Evolutionary conservation across 2,888 invertebrate species (phyloP).

Genomic region (Acanthopleura granulata): DNA sequence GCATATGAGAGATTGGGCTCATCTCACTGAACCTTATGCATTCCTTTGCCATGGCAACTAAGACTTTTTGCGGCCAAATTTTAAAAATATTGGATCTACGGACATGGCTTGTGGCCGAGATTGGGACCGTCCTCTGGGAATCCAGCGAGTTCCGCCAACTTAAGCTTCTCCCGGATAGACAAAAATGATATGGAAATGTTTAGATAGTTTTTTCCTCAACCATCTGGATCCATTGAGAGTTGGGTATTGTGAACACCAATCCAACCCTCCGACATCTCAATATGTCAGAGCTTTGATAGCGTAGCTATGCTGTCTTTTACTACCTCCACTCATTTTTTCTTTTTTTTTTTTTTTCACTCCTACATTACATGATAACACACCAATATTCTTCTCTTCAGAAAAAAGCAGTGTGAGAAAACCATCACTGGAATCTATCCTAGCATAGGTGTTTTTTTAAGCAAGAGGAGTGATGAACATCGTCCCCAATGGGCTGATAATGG

Average conservation of each 20-base stretch:
- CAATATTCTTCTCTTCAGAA: no score
- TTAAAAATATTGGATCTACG: constrained; percentile 6
- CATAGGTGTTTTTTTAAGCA: no score
- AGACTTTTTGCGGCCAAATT: not conserved
- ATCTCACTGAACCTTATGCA: constrained; percentile 11
- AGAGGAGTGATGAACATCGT: no score
- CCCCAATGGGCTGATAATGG: no score
- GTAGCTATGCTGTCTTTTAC: constrained; percentile 1
- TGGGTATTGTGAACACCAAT: constrained; percentile 2
- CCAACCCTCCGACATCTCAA: not conserved
- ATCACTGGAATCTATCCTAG: no score
- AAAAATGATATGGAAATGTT: constrained; percentile 12
- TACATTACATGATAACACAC: no score
- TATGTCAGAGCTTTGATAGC: not conserved
- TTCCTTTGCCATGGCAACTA: constrained; percentile 16
- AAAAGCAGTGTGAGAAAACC: no score
- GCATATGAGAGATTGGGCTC: constrained; percentile 18
- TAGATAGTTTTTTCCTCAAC: not conserved
- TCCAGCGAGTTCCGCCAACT: not conserved
- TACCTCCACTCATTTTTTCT: not conserved
- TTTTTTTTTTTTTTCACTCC: no score
- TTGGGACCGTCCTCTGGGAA: constrained; percentile 2
- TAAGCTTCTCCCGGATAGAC: constrained; percentile 8
- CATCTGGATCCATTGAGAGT: constrained; percentile 3
- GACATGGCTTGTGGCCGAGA: not conserved